Conservation (phyloP, 2,113 vertebrate genomes). For the Chionomys nivalis region DNA sequence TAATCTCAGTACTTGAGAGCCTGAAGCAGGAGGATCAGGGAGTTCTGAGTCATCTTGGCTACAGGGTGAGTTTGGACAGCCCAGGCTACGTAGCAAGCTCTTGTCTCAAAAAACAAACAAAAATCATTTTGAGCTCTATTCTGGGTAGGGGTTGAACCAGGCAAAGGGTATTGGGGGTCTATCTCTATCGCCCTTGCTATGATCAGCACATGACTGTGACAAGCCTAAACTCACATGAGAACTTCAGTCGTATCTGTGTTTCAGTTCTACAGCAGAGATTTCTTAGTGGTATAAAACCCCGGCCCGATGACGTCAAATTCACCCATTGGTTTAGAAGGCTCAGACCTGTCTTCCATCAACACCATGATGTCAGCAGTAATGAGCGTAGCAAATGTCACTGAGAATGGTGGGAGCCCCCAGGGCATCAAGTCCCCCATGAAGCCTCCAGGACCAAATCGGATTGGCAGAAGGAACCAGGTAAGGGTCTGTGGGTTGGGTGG, state of each 20-base stretch:
- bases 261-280: conserved; percentile 82
- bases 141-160: not conserved
- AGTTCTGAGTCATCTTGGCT: not conserved
- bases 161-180: not conserved
- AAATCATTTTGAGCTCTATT: not conserved
- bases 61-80: not conserved
- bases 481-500: not conserved
- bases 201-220: not conserved
- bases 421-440: conserved; percentile 90
- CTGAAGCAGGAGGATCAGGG: not conserved
- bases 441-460: conserved; percentile 90
- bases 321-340: conserved; percentile 85
- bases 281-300: conserved; percentile 81
- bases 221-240: not conserved
- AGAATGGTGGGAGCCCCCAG: conserved; percentile 86
- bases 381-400: conserved; percentile 91
- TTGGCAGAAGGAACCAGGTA: conserved; percentile 94
- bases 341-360: conserved; percentile 92
- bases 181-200: not conserved
- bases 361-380: conserved; percentile 95
- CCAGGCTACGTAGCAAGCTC: not conserved
- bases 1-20: not conserved
- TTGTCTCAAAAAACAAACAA: not conserved
- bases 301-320: conserved; percentile 81
- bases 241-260: conserved; percentile 58